A percentile compares a stretch with the other conserved stretches of the same genome.
These are phyloP conservation scores for Thumatha senex DNA, from an alignment of 2,888 invertebrate genomes.

Conservation along the genomic window DNA sequence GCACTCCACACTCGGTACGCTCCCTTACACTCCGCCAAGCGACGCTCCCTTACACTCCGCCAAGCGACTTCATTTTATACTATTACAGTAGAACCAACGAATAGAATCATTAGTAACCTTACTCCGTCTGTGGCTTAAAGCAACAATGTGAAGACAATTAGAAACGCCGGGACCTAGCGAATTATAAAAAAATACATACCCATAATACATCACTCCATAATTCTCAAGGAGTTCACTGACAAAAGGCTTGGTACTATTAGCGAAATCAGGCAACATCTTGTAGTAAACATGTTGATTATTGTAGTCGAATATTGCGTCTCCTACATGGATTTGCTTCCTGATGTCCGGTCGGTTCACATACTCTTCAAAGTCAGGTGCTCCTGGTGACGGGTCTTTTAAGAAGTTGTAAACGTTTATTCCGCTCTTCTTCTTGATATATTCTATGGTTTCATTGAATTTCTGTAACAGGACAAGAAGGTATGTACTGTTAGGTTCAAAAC, in stretches of 20 bases:
- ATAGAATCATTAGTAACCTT: no score
- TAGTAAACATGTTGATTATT: conserved; percentile 81
- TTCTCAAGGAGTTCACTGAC: conserved; percentile 83
- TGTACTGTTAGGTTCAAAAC: no score
- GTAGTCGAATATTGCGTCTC: conserved; percentile 58
- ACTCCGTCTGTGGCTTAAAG: no score
- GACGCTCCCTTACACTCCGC: no score
- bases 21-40: no score
- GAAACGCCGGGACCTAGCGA: no score
- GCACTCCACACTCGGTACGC: no score
- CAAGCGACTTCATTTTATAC: no score
- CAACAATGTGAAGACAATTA: no score
- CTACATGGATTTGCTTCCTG: conserved; percentile 61
- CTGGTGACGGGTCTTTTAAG: conserved; percentile 29
- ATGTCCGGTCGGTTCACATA: conserved; percentile 65
- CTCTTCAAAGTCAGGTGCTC: conserved; percentile 31
- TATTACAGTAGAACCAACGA: no score
- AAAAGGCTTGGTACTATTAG: conserved; percentile 86
- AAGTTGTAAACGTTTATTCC: conserved; percentile 53
- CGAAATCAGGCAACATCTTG: conserved; percentile 85
- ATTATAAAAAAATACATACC: conserved; percentile 19
- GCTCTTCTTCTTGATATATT: conserved; percentile 52
- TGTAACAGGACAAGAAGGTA: conserved; percentile 20
- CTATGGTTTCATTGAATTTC: conserved; percentile 63
- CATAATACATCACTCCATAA: conserved; percentile 87